A percentile compares a stretch with the other conserved stretches of the same genome.
Conservation (phyloP, 2,797 vertebrate genomes). For the Ctenopoma multispine region DNA sequence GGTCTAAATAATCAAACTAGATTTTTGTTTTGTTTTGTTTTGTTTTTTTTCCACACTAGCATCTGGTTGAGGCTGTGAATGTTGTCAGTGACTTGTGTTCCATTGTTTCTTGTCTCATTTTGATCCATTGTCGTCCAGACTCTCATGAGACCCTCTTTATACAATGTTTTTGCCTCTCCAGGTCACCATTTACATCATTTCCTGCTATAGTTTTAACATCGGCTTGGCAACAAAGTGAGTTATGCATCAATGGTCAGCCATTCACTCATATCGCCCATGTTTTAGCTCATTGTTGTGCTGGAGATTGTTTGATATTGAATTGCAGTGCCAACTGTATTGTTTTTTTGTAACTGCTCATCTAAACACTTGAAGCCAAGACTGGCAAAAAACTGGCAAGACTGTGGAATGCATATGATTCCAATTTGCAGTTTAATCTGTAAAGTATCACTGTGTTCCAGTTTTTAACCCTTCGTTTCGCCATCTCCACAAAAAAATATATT, state of each 20-base stretch:
- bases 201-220: conserved; percentile 77
- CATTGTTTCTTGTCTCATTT: conserved; percentile 84
- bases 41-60: conserved; percentile 73
- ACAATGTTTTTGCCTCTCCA: conserved; percentile 78
- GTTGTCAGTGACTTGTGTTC: conserved; percentile 77
- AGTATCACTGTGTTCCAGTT: conserved; percentile 53
- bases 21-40: conserved; percentile 25
- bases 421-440: conserved; percentile 30
- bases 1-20: conserved; percentile 81
- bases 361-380: conserved; percentile 51
- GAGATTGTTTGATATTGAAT: conserved; percentile 65
- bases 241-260: conserved; percentile 71
- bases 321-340: conserved; percentile 62
- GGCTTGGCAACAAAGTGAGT: conserved; percentile 68
- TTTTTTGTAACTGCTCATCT: conserved; percentile 62
- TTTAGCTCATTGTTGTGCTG: conserved; percentile 46
- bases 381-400: conserved; percentile 43
- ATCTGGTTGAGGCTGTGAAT: conserved; percentile 80
- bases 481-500: conserved; percentile 18
- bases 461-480: conserved; percentile 57
- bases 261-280: conserved; percentile 57
- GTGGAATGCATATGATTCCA: conserved; percentile 20
- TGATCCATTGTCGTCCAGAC: conserved; percentile 86
- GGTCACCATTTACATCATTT: conserved; percentile 84
- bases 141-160: conserved; percentile 79